Base-by-base conservation (phyloP, 2,113 vertebrate genomes). In the Notothenia coriiceps region DNA sequence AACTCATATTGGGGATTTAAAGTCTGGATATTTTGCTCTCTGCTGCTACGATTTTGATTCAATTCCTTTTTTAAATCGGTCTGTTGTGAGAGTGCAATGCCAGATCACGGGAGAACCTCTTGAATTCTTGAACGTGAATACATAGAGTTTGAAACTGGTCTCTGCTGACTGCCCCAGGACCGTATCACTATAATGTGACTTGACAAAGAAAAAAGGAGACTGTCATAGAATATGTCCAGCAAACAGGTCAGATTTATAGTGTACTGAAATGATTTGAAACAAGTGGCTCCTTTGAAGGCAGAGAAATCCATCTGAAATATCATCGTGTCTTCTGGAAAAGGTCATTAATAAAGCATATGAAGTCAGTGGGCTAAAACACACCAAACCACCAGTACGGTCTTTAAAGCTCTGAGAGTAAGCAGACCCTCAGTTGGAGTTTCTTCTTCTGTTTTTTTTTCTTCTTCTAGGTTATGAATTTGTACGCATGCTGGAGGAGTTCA, bases 401-500 rank as follows among this genome's bases (percentile, higher is more conserved):
- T 54, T 35, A 59, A 25, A 62, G 50, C 51, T 61, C 63, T 13
- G 51, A 83, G 57, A 67, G 35, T 18, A 33, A 85, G 51, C 63
- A 86, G 68, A 83, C 25, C 14, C 29, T 50, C 25, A 15, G n/a
- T 51, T 22, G 29, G 40, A 77, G 18, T 60, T 49, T 50, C 56
- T 63, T 17, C 5, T 54, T 22, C 52, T 67, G 54, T 46, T 44
- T 18, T 6, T 43, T 12, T 5, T 6, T 20, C 44, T 43, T 35
- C 3, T 46, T 56, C 47, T 44, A 33, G 40, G 25, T 73, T 82
- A 57, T 66, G 0, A 22, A 49, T 51, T 77, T 60, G 66, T n/a
- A 13, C 17, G 9, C 86, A 89, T 87, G 88, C 84, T 91, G 84
- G 88, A 90, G n/a, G 49, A 71, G 50, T 86, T 88, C 33, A 79